Evolutionary conservation across 1,140 invertebrate species (phyloP).

Genomic region (Drosophila malerkotliana): DNA sequence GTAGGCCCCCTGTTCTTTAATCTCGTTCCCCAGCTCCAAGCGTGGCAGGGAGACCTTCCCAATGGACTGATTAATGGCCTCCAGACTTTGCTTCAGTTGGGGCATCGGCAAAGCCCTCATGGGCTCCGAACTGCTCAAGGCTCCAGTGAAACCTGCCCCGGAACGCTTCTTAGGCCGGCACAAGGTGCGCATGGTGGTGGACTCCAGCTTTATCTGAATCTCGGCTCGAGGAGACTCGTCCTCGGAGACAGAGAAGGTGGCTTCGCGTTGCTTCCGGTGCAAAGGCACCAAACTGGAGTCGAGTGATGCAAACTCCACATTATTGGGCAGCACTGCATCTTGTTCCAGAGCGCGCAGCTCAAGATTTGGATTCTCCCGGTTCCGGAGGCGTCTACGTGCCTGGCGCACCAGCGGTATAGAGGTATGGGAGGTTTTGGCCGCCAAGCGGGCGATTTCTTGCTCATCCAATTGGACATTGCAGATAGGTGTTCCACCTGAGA

Average conservation of each 20-base stretch:
- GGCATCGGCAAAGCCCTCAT: constrained; percentile 47
- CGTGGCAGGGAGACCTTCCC: constrained; percentile 17
- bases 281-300: constrained; percentile 19
- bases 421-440: constrained; percentile 29
- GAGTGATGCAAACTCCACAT: constrained; percentile 4
- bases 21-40: constrained; percentile 16
- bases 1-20: not conserved
- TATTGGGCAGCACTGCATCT: not conserved
- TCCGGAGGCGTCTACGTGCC: constrained; percentile 52
- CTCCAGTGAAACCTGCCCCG: not conserved
- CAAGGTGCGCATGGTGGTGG: constrained; percentile 32
- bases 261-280: not conserved
- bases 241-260: constrained; percentile 29
- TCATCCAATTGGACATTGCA: constrained; percentile 43
- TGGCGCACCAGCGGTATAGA: constrained; percentile 53
- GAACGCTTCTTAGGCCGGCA: constrained; percentile 32
- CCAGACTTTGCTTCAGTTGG: constrained; percentile 23
- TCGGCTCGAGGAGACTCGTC: constrained; percentile 38
- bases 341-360: constrained; percentile 17
- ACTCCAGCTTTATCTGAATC: constrained; percentile 57
- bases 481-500: constrained; percentile 34
- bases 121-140: constrained; percentile 8
- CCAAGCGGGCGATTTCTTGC: constrained; percentile 10
- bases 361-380: constrained; percentile 38
- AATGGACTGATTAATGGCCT: constrained; percentile 14